Percentiles rank a stretch among this genome's conserved stretches.
Evolutionary conservation across 2,113 vertebrate species (phyloP).

Genomic region (Siphamia tubifer): DNA sequence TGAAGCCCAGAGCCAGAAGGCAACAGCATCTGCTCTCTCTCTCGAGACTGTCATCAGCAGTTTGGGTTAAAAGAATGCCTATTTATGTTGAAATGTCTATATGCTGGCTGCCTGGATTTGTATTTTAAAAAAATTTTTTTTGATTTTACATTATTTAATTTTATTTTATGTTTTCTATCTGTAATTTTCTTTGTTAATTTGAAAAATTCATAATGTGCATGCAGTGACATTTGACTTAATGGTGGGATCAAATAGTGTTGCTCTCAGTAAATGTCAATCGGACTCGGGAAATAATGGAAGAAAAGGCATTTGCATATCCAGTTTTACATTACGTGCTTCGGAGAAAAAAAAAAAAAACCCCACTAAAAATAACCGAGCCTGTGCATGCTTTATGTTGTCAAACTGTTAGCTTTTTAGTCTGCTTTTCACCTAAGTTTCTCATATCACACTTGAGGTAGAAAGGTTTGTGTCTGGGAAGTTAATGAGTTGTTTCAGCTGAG

Average conservation of each 20-base stretch:
- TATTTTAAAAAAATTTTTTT: too few relatives aligned
- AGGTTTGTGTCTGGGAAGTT: constrained; percentile 64
- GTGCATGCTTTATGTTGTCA: neutral
- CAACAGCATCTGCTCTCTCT: constrained; percentile 74
- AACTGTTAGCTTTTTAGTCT: constrained; percentile 20
- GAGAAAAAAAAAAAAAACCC: constrained; percentile 15
- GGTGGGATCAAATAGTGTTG: constrained; percentile 49
- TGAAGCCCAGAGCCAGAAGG: constrained; percentile 70
- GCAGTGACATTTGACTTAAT: constrained; percentile 60
- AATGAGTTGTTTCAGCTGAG: constrained; percentile 63
- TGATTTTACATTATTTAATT: too few relatives aligned
- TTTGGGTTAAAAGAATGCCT: constrained; percentile 61
- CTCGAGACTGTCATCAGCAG: constrained; percentile 71
- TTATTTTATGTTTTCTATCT: too few relatives aligned
- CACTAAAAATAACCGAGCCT: neutral
- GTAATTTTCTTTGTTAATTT: constrained; percentile 48
- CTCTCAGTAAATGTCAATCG: constrained; percentile 64
- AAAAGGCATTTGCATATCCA: constrained; percentile 30
- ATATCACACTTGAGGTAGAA: constrained; percentile 32
- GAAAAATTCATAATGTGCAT: constrained; percentile 44
- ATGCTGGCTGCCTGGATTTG: constrained; percentile 7
- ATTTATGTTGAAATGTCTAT: constrained; percentile 53
- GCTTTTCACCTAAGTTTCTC: constrained; percentile 36
- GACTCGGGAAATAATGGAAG: constrained; percentile 42
- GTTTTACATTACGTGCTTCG: constrained; percentile 26